These are phyloP conservation scores for Dascillus cervinus DNA, from an alignment of 2,888 invertebrate species.

Conservation along the genomic window DNA sequence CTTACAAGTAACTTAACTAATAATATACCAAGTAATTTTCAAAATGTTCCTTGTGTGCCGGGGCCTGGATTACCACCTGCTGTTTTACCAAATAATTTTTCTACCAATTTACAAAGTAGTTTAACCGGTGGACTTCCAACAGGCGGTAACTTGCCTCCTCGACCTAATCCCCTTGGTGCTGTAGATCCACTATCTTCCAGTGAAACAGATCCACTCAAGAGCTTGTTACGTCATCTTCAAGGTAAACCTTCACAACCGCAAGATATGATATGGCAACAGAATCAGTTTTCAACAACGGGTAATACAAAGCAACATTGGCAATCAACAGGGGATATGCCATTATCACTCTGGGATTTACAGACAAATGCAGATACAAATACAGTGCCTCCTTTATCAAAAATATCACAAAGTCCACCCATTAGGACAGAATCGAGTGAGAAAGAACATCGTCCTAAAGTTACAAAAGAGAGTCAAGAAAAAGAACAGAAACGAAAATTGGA, in stretches of 20 bases:
- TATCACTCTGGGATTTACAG: constrained; percentile 37
- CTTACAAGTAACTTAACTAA: constrained; percentile 9
- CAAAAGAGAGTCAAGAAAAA: constrained; percentile 39
- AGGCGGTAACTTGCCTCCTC: constrained; percentile 15
- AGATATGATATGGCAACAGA: constrained; percentile 35
- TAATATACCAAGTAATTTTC: constrained; percentile 11
- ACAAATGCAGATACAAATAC: constrained; percentile 18
- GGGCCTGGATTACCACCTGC: constrained; percentile 3
- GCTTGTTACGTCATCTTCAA: constrained; percentile 45
- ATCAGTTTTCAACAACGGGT: constrained; percentile 27
- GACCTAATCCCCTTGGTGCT: constrained; percentile 24
- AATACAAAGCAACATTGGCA: constrained; percentile 21
- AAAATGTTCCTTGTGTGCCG: constrained; percentile 4
- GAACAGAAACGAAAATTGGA: constrained; percentile 46
- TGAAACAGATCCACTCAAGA: constrained; percentile 46
- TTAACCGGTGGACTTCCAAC: constrained; percentile 7
- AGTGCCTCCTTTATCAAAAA: constrained; percentile 9
- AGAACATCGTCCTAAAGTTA: constrained; percentile 22
- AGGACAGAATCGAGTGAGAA: constrained; percentile 16
- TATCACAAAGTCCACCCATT: constrained; percentile 9
- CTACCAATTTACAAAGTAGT: constrained; percentile 7
- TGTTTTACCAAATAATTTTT: constrained; percentile 6
- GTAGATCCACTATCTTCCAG: constrained; percentile 17
- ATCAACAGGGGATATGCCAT: constrained; percentile 24
- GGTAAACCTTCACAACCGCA: constrained; percentile 27